A percentile compares a stretch with the other conserved stretches of the same genome.
phyloP scores from a whole-genome alignment of 2,888 invertebrate species.

The Trimorus sp. region DNA sequence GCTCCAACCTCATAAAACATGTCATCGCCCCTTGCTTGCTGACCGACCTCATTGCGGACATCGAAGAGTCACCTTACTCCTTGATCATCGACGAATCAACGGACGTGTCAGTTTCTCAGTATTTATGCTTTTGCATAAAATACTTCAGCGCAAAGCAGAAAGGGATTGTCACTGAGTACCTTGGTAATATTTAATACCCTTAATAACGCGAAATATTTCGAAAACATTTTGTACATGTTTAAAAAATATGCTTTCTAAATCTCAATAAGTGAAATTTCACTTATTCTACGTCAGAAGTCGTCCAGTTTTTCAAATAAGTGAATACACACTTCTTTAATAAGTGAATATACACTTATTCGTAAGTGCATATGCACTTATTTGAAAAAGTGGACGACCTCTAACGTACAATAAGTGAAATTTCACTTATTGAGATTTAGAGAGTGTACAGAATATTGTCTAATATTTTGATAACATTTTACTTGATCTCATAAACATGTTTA shows the following conservation, averaged over 20 bases:
- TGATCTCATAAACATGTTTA: background rate
- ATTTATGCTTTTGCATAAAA: constrained; percentile 64
- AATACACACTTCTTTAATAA: no score
- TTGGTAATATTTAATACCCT: background rate
- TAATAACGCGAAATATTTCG: background rate
- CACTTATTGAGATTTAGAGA: no score
- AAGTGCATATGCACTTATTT: no score
- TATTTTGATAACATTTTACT: background rate
- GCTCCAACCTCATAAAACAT: constrained; percentile 51
- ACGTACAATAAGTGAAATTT: no score
- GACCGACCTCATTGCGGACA: constrained; percentile 38
- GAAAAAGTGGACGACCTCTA: no score
- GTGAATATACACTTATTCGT: no score
- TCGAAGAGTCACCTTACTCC: constrained; percentile 45
- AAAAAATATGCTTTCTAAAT: no score
- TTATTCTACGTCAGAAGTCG: no score
- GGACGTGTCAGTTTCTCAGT: constrained; percentile 57
- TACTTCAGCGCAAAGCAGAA: constrained; percentile 61
- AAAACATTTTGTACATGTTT: background rate
- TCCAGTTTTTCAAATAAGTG: no score
- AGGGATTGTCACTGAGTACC: constrained; percentile 42
- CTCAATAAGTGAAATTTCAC: no score
- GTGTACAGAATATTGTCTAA: background rate
- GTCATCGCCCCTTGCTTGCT: constrained; percentile 53
- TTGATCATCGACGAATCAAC: constrained; percentile 67